phyloP scores from a whole-genome alignment of 2,113 vertebrate genomes.

The Embiotoca jacksoni region DNA sequence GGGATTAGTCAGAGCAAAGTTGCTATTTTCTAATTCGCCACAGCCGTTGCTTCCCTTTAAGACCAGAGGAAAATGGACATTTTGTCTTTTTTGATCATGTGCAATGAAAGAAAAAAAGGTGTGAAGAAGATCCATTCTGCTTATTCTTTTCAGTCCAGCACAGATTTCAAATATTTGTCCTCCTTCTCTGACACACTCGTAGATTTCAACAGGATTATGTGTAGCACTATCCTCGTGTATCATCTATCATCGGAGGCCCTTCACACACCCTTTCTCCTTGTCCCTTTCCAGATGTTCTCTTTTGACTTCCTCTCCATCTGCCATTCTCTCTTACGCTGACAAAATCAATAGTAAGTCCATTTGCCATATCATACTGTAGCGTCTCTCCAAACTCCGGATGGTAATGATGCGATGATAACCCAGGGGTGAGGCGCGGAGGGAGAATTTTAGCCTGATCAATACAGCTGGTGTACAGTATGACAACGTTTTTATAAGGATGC shows the following conservation, averaged over 20 bases:
- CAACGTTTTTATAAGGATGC: constrained; percentile 46
- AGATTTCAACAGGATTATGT: constrained; percentile 40
- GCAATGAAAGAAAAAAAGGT: constrained; percentile 11
- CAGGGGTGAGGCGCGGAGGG: constrained; percentile 72
- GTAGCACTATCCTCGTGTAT: constrained; percentile 57
- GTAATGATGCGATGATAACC: constrained; percentile 86
- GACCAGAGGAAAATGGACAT: constrained; percentile 39
- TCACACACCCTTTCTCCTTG: constrained; percentile 57
- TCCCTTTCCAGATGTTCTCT: constrained; percentile 76
- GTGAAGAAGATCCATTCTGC: background rate
- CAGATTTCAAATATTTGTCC: constrained; percentile 22
- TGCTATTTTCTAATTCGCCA: constrained; percentile 37
- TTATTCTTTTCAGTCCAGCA: constrained; percentile 2
- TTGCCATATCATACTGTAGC: constrained; percentile 83
- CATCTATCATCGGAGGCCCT: constrained; percentile 64
- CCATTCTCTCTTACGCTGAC: constrained; percentile 67
- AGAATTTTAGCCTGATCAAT: constrained; percentile 83
- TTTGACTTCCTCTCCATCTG: constrained; percentile 77
- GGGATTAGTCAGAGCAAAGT: constrained; percentile 69
- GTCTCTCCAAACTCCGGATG: constrained; percentile 82
- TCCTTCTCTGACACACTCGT: background rate
- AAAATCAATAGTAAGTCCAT: constrained; percentile 86
- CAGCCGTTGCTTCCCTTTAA: constrained; percentile 5
- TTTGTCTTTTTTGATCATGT: constrained; percentile 42
- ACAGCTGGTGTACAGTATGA: constrained; percentile 72